Percentiles rank a stretch among this genome's conserved stretches.
Conservation (phyloP, 2,113 vertebrate genomes). For the Macrotis lagotis region DNA sequence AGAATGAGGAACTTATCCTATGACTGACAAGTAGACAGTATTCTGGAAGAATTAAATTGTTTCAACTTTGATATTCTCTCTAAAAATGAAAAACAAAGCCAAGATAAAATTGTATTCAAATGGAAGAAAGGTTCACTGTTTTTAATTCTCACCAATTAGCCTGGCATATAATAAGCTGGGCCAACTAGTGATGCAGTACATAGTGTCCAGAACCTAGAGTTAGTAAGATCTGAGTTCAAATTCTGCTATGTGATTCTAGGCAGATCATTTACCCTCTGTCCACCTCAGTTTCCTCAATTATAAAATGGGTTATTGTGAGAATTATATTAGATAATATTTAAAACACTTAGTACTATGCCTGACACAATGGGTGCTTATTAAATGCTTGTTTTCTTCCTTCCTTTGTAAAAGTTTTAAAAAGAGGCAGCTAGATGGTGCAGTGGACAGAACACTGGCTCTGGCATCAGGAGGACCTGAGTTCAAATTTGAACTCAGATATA, state of each 20-base stretch:
- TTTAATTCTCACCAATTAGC: neutral
- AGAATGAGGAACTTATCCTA: too few species aligned
- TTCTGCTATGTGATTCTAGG: neutral
- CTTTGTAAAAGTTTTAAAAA: neutral
- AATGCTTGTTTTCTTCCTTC: neutral
- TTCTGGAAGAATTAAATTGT: neutral
- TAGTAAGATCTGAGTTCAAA: neutral
- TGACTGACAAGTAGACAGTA: neutral
- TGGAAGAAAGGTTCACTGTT: neutral
- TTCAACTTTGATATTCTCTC: neutral
- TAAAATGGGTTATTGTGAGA: neutral
- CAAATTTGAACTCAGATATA: too few species aligned
- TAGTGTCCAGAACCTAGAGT: neutral
- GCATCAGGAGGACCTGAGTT: too few species aligned
- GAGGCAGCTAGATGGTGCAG: too few species aligned
- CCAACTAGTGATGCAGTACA: neutral
- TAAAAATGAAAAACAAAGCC: neutral
- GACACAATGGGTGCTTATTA: neutral
- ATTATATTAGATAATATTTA: neutral
- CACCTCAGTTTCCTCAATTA: neutral
- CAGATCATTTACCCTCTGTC: neutral
- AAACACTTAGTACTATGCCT: neutral
- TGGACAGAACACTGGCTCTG: too few species aligned
- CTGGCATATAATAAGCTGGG: too few species aligned
- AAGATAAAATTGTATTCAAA: neutral